Percentiles rank a stretch among this genome's conserved stretches.
Conservation (phyloP, 2,797 vertebrate genomes). For the Sebastolobus alascanus region DNA sequence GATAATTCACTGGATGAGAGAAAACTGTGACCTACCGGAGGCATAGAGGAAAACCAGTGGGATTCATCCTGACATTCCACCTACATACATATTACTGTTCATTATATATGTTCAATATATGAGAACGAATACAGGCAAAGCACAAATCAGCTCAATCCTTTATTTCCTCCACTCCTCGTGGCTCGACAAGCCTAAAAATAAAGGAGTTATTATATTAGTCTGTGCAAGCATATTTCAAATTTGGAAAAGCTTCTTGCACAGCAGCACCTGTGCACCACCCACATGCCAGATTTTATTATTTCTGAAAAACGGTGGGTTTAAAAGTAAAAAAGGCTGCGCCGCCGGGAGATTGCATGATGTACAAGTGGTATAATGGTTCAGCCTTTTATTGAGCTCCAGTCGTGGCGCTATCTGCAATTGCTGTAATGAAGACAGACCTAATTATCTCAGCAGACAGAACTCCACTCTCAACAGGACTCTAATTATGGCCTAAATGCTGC, state of each 20-base stretch:
- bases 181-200: constrained; percentile 15
- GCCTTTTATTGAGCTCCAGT: constrained; percentile 49
- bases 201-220: constrained; percentile 18
- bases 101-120: background rate
- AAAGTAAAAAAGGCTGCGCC: constrained; percentile 34
- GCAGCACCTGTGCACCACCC: constrained; percentile 61
- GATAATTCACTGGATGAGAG: no score
- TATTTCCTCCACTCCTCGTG: background rate
- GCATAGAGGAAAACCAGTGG: background rate
- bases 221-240: constrained; percentile 36
- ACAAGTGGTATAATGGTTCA: constrained; percentile 61
- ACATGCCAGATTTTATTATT: constrained; percentile 45
- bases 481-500: constrained; percentile 73
- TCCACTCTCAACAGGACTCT: constrained; percentile 68
- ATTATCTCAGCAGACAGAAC: constrained; percentile 71
- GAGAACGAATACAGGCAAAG: constrained; percentile 12
- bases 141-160: constrained; percentile 11
- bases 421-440: constrained; percentile 74
- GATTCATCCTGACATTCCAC: background rate
- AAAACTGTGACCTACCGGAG: background rate
- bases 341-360: constrained; percentile 42
- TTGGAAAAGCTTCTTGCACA: constrained; percentile 39
- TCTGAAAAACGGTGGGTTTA: constrained; percentile 43
- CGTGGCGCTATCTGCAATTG: constrained; percentile 54
- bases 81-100: background rate